Evolutionary conservation across 2,797 vertebrate species (phyloP).

Genomic region (Brachymystax lenok): DNA sequence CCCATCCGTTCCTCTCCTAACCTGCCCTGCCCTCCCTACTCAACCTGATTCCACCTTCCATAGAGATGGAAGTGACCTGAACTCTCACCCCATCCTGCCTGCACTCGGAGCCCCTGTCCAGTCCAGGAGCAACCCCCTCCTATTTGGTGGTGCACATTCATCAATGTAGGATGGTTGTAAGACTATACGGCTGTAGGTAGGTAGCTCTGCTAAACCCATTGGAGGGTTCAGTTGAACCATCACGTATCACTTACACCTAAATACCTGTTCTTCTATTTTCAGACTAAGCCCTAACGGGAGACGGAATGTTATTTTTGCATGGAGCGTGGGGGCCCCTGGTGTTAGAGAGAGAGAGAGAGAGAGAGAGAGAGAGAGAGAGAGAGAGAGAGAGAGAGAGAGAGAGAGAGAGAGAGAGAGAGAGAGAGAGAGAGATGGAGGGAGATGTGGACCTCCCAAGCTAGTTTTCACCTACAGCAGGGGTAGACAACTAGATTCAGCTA

Average conservation of each 20-base stretch:
- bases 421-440: no score
- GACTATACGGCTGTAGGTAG: no score
- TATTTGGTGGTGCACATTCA: not conserved
- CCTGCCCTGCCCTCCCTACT: not conserved
- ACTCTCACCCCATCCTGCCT: not conserved
- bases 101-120: no score
- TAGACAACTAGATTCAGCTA: no score
- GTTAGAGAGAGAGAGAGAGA: no score
- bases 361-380: no score
- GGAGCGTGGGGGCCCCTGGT: not conserved
- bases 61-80: not conserved
- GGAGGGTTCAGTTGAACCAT: not conserved
- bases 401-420: no score
- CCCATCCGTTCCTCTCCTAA: not conserved
- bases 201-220: not conserved
- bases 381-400: no score
- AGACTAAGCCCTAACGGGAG: not conserved
- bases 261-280: not conserved
- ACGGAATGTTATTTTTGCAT: no score
- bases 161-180: not conserved
- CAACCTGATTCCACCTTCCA: not conserved
- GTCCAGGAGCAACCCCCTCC: not conserved
- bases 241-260: not conserved
- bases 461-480: no score
- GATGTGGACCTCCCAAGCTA: no score